Evolutionary conservation across 2,888 invertebrate species (phyloP).

Genomic region (Drosophila siamana): DNA sequence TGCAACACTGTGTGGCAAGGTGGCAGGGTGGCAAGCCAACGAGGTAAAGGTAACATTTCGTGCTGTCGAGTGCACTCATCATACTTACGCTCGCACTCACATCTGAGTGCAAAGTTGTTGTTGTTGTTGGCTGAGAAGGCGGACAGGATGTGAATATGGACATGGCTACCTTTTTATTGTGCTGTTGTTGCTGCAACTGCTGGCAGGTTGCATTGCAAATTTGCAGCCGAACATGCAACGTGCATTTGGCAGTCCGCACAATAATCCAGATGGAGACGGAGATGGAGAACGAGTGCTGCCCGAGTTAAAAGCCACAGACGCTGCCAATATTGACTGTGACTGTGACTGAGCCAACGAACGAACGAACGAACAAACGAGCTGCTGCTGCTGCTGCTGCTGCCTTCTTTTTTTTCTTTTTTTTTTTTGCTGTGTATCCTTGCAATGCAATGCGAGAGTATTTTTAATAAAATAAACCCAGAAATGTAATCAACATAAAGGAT

Average conservation of each 20-base stretch:
- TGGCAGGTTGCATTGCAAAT: conserved; percentile 79
- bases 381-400: conserved; percentile 36
- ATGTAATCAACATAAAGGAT: conserved; percentile 85
- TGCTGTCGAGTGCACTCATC: conserved; percentile 79
- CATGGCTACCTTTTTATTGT: conserved; percentile 66
- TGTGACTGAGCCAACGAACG: conserved; percentile 68
- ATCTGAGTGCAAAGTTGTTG: conserved; percentile 15
- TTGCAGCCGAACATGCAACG: conserved; percentile 72
- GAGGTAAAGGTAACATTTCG: conserved; percentile 58
- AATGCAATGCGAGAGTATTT: conserved; percentile 77
- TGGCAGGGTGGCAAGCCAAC: conserved; percentile 1
- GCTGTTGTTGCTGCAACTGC: conserved; percentile 24
- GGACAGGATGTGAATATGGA: conserved; percentile 41
- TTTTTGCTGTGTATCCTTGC: conserved; percentile 68
- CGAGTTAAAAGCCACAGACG: conserved; percentile 66
- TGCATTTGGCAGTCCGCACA: conserved; percentile 80
- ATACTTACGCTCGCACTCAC: conserved; percentile 48
- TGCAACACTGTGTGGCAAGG: conserved; percentile 20
- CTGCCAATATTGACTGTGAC: conserved; percentile 81
- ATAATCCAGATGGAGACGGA: conserved; percentile 54
- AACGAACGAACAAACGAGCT: conserved; percentile 24
- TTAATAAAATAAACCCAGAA: conserved; percentile 84
- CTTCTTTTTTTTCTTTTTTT: conserved; percentile 40
- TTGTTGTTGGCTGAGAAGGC: neutral
- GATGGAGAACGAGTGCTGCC: conserved; percentile 7